Percentiles rank a stretch among this genome's conserved stretches.
These are phyloP conservation scores for Cassiopea andromeda DNA, from an alignment of 30 jellyfish, hydroid and myxozoan species.

Conservation along the genomic window DNA sequence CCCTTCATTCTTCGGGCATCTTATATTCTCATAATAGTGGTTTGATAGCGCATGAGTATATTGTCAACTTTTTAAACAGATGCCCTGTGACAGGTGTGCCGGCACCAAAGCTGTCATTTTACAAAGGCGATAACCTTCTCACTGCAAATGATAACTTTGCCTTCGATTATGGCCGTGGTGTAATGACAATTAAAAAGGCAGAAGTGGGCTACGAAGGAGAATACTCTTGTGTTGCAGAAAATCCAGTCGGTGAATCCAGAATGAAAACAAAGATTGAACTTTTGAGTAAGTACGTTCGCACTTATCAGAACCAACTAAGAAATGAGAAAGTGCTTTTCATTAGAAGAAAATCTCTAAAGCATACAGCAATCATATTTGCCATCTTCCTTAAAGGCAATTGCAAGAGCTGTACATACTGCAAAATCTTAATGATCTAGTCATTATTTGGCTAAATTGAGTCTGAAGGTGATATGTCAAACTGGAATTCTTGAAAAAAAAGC, in stretches of 20 bases:
- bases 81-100: constrained; percentile 96
- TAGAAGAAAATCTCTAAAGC: too few species aligned
- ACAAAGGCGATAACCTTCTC: constrained; percentile 59
- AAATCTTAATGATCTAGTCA: too few species aligned
- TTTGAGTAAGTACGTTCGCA: constrained; percentile 14
- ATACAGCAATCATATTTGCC: too few species aligned
- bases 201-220: constrained; percentile 36
- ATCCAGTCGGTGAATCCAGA: constrained; percentile 71
- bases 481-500: too few species aligned
- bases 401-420: too few species aligned
- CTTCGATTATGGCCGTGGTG: constrained; percentile 48
- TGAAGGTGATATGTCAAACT: too few species aligned
- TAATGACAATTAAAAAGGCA: constrained; percentile 50
- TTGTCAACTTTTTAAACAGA: constrained; percentile 31
- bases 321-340: too few species aligned
- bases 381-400: too few species aligned
- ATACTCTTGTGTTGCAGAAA: constrained; percentile 81
- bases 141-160: constrained; percentile 7
- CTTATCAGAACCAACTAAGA: too few species aligned
- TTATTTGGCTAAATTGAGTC: too few species aligned
- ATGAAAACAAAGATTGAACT: constrained; percentile 33
- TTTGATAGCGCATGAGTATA: neutral
- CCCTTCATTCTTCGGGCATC: too few species aligned
- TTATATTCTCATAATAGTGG: too few species aligned
- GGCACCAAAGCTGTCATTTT: constrained; percentile 65